Conservation (phyloP, 1,140 invertebrate genomes). For the Drosophila murphyi region DNA sequence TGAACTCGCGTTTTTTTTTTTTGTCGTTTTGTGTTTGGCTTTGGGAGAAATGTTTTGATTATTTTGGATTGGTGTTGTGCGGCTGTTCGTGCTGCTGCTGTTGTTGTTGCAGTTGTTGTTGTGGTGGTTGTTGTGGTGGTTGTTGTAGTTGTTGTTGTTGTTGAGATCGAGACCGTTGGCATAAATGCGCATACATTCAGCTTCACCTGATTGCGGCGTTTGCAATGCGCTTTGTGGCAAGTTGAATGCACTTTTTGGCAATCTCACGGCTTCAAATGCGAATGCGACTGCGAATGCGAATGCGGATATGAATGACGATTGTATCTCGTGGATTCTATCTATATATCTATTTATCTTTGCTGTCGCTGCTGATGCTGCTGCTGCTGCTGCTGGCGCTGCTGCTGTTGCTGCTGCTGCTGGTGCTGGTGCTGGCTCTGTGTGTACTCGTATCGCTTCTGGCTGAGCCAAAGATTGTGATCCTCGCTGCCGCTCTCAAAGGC, state of each 20-base stretch:
- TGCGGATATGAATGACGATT: not conserved
- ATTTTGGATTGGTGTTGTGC: constrained; percentile 25
- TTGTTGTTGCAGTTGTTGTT: constrained; percentile 23
- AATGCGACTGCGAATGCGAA: not conserved
- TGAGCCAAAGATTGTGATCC: constrained; percentile 51
- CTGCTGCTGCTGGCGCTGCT: too few species aligned
- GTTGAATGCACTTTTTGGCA: constrained; percentile 63
- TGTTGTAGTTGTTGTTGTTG: constrained; percentile 18
- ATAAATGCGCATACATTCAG: constrained; percentile 9
- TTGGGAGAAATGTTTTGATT: constrained; percentile 31
- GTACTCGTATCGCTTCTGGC: constrained; percentile 64
- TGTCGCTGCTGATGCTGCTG: too few species aligned
- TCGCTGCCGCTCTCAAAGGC: constrained; percentile 54
- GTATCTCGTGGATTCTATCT: not conserved
- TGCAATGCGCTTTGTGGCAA: constrained; percentile 44
- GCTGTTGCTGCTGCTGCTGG: not conserved
- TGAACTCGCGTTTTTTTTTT: constrained; percentile 33
- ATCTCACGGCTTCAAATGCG: constrained; percentile 10
- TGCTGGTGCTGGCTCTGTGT: constrained; percentile 68
- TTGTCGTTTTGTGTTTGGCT: constrained; percentile 4
- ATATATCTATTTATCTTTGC: too few species aligned
- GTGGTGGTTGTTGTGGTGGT: constrained; percentile 11
- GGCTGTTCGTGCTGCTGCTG: constrained; percentile 1
- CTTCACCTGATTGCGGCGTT: not conserved
- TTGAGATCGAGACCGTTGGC: constrained; percentile 26